Evolutionary conservation across 2,888 invertebrate genomes (phyloP).

Genomic region (Nasonovia ribisnigri): DNA sequence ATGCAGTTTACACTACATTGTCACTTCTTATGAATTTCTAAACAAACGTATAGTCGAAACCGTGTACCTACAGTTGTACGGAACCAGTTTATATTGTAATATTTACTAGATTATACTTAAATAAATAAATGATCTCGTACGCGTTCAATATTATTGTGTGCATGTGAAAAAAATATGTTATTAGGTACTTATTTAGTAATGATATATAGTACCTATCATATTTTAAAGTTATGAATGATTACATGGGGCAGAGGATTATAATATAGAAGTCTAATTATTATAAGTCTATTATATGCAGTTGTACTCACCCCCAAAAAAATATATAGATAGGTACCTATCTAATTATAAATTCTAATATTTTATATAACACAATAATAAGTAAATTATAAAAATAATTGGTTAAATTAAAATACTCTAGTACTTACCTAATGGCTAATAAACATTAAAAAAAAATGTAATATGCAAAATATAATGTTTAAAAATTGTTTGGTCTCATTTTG

Average conservation of each 20-base stretch:
- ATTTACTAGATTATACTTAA: neutral
- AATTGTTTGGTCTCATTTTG: neutral
- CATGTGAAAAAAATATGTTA: neutral
- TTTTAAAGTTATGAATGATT: neutral
- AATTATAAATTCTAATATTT: too few species aligned
- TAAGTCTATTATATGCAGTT: neutral
- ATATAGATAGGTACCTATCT: too few species aligned
- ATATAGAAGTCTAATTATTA: neutral
- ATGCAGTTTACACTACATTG: neutral
- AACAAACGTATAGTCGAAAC: neutral
- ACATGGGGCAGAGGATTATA: neutral
- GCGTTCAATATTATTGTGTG: neutral
- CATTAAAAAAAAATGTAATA: too few species aligned
- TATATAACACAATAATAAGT: neutral
- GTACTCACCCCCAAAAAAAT: neutral
- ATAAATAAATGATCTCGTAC: neutral
- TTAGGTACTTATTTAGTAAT: too few species aligned
- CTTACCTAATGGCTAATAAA: too few species aligned
- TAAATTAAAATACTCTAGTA: too few species aligned
- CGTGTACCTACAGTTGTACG: neutral
- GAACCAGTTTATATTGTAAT: neutral
- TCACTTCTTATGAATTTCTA: neutral
- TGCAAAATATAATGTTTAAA: neutral
- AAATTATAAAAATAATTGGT: neutral
- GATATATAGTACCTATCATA: neutral